Evolutionary conservation across 2,888 invertebrate genomes (phyloP), one percentile per base, ranked within the genome.

Genomic region (Protophormia terraenovae): DNA sequence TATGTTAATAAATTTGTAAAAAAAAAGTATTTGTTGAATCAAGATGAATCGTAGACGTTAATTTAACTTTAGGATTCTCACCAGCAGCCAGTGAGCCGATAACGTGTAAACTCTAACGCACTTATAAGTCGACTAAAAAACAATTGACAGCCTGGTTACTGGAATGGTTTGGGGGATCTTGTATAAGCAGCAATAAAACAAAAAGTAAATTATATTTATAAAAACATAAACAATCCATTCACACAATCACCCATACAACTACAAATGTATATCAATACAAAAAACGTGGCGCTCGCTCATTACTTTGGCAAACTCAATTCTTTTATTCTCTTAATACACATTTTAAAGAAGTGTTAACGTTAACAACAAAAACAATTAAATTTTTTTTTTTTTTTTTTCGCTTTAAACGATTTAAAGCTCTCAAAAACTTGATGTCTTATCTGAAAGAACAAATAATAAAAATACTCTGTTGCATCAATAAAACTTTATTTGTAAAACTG

Each of bases 121-220:
- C 78, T 67, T 85, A 85, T 75, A 85, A 85, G 55, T 78, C 84
- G 69, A 85, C 84, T 85, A 69, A 85, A n/a, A 83, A 53, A 22
- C 67, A 35, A 41, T 76, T 71, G 60, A 29, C 77, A 24, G 58
- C 47, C 82, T 67, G 64, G 29, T 81, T 73, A 50, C 77, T 81
- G 81, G 50, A 81, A 71, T 62, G 50, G 75, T 47, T 82, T 78
- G 73, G 67, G 60, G 67, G 82, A 85, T 85, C 85, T 78, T 69
- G 60, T 45, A 62, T 53, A 73, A 73, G 47, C 60, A 78, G 69
- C 69, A 78, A 71, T 72, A 64, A 71, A 72, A 73, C 60, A 69
- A 53, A 76, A 76, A 45, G 41, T 66, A 62, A 80, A 80, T 66
- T 66, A 73, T 47, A 72, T 60, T n/a, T 47, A 78, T 69, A 78